phyloP scores from a whole-genome alignment of 2,113 vertebrate species.

The Pteronura brasiliensis region DNA sequence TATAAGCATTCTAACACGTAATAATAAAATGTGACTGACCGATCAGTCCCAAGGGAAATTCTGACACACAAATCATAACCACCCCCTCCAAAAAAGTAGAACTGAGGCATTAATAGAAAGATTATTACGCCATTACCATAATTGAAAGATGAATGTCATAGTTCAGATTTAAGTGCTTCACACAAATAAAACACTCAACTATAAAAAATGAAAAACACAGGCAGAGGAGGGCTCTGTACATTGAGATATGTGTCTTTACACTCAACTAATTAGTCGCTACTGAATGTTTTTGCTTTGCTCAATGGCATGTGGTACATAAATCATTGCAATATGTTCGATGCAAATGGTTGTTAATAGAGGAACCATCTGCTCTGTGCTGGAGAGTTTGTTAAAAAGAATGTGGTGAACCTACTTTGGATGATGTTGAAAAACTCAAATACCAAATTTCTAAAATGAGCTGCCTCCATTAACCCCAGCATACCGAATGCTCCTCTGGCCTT shows the following conservation, averaged over 20 bases:
- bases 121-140: slow-evolving; percentile 12
- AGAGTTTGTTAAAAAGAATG: slow-evolving; percentile 79
- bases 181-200: slow-evolving; percentile 62
- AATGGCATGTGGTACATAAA: slow-evolving; percentile 84
- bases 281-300: slow-evolving; percentile 80
- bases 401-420: slow-evolving; percentile 79
- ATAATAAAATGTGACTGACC: slow-evolving; percentile 11
- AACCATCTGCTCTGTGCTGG: slow-evolving; percentile 83
- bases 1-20: not conserved
- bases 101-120: slow-evolving; percentile 33
- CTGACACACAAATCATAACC: not conserved
- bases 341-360: slow-evolving; percentile 85
- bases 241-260: slow-evolving; percentile 77
- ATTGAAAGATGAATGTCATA: not conserved
- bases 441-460: slow-evolving; percentile 83
- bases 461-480: slow-evolving; percentile 76
- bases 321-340: slow-evolving; percentile 86
- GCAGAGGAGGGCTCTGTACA: slow-evolving; percentile 69
- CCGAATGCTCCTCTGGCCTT: slow-evolving; percentile 73
- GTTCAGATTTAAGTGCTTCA: slow-evolving; percentile 57
- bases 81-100: not conserved
- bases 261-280: slow-evolving; percentile 81
- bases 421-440: slow-evolving; percentile 80
- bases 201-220: slow-evolving; percentile 63
- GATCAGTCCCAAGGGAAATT: slow-evolving; percentile 13